phyloP scores from a whole-genome alignment of 2,797 vertebrate genomes.

The Protosalanx chinensis region DNA sequence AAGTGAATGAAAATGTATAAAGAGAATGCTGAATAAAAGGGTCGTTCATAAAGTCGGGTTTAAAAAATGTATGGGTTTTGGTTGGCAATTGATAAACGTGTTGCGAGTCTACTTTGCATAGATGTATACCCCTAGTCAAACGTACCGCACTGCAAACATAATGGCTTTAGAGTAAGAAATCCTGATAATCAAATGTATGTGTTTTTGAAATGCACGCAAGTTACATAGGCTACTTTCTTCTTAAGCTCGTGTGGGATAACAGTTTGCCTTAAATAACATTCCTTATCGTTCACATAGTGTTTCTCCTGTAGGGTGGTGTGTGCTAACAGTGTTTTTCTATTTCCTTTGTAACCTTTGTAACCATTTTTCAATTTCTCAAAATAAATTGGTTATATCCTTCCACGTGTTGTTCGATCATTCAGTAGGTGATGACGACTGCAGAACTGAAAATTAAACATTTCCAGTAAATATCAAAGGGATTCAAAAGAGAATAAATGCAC shows the following conservation, averaged over 20 bases:
- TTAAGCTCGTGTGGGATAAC: constrained; percentile 21
- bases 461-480: no score
- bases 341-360: constrained; percentile 37
- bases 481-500: no score
- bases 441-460: not conserved
- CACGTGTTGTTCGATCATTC: constrained; percentile 8
- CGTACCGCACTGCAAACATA: not conserved
- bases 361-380: constrained; percentile 36
- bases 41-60: constrained; percentile 19
- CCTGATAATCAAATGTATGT: no score
- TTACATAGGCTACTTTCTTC: not conserved
- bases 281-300: not conserved
- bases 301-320: constrained; percentile 7
- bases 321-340: constrained; percentile 19
- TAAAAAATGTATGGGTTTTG: constrained; percentile 6
- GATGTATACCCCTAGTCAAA: not conserved
- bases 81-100: not conserved
- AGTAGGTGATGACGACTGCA: not conserved
- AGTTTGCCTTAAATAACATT: constrained; percentile 26
- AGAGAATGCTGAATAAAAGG: not conserved
- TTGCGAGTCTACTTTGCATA: not conserved
- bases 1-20: constrained; percentile 4
- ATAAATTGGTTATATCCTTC: constrained; percentile 47
- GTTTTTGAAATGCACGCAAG: no score
- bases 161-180: not conserved